phyloP scores from a whole-genome alignment of 2,888 invertebrate species.

The Acronicta aceris region DNA sequence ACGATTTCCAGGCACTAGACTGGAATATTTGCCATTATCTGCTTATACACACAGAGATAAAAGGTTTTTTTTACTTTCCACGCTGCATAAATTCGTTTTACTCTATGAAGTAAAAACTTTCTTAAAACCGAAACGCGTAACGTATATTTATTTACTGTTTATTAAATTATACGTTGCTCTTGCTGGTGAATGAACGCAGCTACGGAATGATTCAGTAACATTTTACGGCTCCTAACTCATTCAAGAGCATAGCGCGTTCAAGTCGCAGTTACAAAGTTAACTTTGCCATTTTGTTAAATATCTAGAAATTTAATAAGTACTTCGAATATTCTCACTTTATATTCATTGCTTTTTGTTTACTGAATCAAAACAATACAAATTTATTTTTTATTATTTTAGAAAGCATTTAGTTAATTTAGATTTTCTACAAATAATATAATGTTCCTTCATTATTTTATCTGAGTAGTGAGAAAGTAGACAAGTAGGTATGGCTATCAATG shows the following conservation, averaged over 20 bases:
- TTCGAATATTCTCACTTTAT: neutral
- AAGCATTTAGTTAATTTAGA: no score
- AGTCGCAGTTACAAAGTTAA: conserved; percentile 11
- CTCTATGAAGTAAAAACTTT: conserved; percentile 40
- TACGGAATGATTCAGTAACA: conserved; percentile 49
- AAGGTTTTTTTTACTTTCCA: conserved; percentile 4
- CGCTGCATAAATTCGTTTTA: conserved; percentile 20
- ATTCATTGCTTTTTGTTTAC: neutral
- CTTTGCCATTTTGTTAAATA: neutral
- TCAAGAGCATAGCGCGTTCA: conserved; percentile 43
- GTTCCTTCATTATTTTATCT: no score
- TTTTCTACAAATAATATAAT: no score
- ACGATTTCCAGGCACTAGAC: conserved; percentile 22
- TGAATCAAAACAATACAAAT: neutral
- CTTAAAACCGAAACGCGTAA: conserved; percentile 32
- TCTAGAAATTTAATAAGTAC: neutral
- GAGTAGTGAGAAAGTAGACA: no score
- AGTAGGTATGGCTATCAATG: no score
- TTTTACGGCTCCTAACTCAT: conserved; percentile 58
- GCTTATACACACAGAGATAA: neutral
- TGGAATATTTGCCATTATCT: no score
- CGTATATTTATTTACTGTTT: conserved; percentile 55
- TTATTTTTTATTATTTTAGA: no score
- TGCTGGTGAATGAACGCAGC: conserved; percentile 53
- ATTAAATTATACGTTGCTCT: conserved; percentile 55